These are phyloP conservation scores for Syndactyla subalaris DNA, from an alignment of 2,797 vertebrate genomes.

Conservation along the genomic window DNA sequence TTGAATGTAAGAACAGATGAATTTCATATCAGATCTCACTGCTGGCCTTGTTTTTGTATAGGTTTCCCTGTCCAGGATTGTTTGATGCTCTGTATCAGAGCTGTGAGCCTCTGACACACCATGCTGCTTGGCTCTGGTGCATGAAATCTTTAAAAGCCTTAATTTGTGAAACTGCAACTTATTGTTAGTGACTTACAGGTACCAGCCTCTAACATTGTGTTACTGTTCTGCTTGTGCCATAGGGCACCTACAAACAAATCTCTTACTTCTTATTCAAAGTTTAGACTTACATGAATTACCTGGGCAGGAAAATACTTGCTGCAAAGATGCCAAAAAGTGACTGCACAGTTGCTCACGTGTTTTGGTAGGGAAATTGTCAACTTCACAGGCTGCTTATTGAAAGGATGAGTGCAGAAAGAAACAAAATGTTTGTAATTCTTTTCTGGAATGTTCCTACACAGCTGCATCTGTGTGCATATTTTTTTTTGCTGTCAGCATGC, in stretches of 20 bases:
- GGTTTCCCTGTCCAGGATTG: neutral
- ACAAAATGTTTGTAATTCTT: neutral
- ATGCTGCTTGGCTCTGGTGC: neutral
- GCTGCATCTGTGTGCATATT: neutral
- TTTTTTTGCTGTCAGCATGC: neutral
- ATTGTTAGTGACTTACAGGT: neutral
- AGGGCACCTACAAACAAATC: neutral
- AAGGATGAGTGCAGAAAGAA: neutral
- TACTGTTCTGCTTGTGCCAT: neutral
- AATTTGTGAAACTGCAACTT: neutral
- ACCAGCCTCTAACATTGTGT: neutral
- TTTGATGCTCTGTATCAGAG: neutral
- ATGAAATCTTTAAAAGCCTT: neutral
- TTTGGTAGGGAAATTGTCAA: neutral
- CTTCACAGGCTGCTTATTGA: neutral
- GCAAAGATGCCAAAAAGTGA: neutral
- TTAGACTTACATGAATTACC: neutral
- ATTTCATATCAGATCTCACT: neutral
- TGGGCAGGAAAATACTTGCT: neutral
- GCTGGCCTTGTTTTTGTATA: neutral
- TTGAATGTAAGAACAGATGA: neutral
- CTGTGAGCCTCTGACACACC: neutral
- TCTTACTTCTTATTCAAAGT: neutral
- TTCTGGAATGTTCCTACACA: neutral
- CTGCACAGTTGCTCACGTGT: neutral